Evolutionary conservation across 2,797 vertebrate genomes (phyloP), one percentile per base, ranked within the genome.

Genomic region (Benthosema pterotum): DNA sequence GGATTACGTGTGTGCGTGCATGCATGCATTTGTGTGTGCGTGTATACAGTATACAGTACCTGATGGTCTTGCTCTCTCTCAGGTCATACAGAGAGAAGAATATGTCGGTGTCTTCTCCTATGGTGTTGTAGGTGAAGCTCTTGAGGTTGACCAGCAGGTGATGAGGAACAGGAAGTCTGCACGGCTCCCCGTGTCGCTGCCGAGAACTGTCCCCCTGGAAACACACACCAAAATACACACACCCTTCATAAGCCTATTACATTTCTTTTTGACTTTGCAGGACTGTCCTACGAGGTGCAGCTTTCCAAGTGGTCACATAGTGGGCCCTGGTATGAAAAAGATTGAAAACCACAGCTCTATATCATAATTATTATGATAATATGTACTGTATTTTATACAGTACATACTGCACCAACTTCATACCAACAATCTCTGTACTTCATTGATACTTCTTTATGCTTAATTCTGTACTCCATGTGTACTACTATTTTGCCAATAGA

Each of bases 101-200:
- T 9, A 98, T 93, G 18, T 98, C 96, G 0, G 94, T 94, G 72
- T 98, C 96, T 22, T 98, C 97, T 42, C 95, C 96, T 56, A 98
- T 95, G 75, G 94, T 97, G 87, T 94, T 98, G 87, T 95, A 96
- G 69, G 95, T 96, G 88, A 98, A 98, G 83, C 95, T 98, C 91
- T 98, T 98, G 32, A 98, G 88, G 73, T 94, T 97, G 82, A 98
- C 91, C 72, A 97, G 93, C 14, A 98, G 94, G 86, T 98, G 97
- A 75, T 98, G 96, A 32, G 95, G 93, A 6, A 97, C 90, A 0
- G 96, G 95, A 64, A 94, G 89, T 14, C 95, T 83, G 4, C 92
- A 91, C 1, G 92, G 82, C 52, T 97, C 95, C 9, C 93, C 93
- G 2, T 94, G 94, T 7, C 95, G 92, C 75, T 95, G 94, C 3